Percentiles rank a stretch among this genome's conserved stretches.
phyloP scores from a whole-genome alignment of 1,140 invertebrate species.

The Pogonus chalceus region DNA sequence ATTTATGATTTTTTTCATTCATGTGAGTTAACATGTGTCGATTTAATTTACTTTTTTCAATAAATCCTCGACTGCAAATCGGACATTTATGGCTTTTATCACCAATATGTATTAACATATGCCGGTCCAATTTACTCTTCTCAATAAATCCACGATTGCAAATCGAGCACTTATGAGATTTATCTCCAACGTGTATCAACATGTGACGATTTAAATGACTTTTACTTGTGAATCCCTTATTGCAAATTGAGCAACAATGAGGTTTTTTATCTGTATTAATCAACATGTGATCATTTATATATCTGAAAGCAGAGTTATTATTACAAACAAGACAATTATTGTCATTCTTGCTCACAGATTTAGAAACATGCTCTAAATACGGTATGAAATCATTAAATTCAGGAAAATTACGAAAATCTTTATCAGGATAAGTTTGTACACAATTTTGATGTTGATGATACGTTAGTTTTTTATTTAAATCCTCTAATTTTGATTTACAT shows the following conservation, averaged over 20 bases:
- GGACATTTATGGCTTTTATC: not conserved
- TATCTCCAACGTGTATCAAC: not conserved
- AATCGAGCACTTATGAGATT: not conserved
- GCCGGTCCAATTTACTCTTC: not conserved
- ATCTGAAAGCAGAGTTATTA: not conserved
- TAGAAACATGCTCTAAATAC: not conserved
- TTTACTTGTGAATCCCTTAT: not conserved
- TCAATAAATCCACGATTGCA: constrained; percentile 3
- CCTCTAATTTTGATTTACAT: not conserved
- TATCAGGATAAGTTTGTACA: too few species aligned
- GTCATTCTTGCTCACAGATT: not conserved
- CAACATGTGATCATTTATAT: constrained; percentile 4
- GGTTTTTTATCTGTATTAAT: not conserved
- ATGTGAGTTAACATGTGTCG: constrained; percentile 1
- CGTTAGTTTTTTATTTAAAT: not conserved
- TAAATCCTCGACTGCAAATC: not conserved
- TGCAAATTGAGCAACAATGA: not conserved
- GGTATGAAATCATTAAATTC: not conserved
- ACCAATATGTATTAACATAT: constrained; percentile 1
- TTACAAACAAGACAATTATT: not conserved
- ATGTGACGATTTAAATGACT: not conserved
- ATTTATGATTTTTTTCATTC: not conserved
- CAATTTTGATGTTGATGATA: not conserved
- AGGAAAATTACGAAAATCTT: not conserved
- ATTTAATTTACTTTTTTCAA: not conserved